Conservation (phyloP, 2,888 invertebrate species). For the Polyommatus iphigenia region DNA sequence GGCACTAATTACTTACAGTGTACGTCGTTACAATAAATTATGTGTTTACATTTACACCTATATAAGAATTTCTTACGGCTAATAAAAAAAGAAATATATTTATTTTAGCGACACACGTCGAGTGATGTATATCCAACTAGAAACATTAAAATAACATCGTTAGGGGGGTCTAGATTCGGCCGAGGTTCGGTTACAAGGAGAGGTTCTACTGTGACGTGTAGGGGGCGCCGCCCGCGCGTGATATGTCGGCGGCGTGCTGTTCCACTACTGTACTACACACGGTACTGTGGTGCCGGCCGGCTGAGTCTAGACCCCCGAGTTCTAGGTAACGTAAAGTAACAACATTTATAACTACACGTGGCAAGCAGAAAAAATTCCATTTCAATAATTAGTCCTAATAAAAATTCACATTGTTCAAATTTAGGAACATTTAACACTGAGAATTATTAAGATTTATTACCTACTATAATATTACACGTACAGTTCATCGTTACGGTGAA, state of each 20-base stretch:
- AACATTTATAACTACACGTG: conserved; percentile 61
- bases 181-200: conserved; percentile 31
- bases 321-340: conserved; percentile 40
- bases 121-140: conserved; percentile 63
- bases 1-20: conserved; percentile 76
- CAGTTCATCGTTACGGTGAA: conserved; percentile 54
- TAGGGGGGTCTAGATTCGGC: conserved; percentile 47
- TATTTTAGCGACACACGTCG: conserved; percentile 45
- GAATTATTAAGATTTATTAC: conserved; percentile 70
- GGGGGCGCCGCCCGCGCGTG: not conserved
- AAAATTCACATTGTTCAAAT: conserved; percentile 73
- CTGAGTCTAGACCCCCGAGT: conserved; percentile 47
- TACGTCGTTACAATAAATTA: conserved; percentile 78
- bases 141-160: conserved; percentile 46
- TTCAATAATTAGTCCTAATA: conserved; percentile 52
- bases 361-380: conserved; percentile 63
- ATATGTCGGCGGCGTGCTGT: not conserved
- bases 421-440: conserved; percentile 80
- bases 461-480: conserved; percentile 62
- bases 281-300: not conserved
- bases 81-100: conserved; percentile 60
- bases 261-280: not conserved
- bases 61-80: conserved; percentile 64
- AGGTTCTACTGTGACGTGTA: conserved; percentile 31
- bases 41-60: conserved; percentile 72